Evolutionary conservation across 1,140 invertebrate genomes (phyloP).

Genomic region (Drosophila auraria): DNA sequence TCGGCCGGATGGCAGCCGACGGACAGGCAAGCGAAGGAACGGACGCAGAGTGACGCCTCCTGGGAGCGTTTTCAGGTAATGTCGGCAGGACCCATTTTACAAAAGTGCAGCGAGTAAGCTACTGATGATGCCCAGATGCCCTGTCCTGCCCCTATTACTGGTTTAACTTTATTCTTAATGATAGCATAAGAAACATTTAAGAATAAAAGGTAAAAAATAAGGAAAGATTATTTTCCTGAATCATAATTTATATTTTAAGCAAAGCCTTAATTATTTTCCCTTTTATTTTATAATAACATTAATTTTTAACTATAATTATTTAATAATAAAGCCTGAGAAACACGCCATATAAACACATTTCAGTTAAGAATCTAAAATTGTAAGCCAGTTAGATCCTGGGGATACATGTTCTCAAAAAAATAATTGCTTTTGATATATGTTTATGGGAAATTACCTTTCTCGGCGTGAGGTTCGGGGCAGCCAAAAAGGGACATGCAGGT

Average conservation of each 20-base stretch:
- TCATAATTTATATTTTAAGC: too few relatives aligned
- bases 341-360: too few relatives aligned
- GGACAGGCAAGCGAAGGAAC: constrained; percentile 8
- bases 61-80: constrained; percentile 39
- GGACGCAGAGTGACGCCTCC: constrained; percentile 33
- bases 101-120: constrained; percentile 15
- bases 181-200: background rate
- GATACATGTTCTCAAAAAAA: background rate
- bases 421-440: constrained; percentile 10
- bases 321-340: too few relatives aligned
- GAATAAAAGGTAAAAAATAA: too few relatives aligned
- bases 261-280: too few relatives aligned
- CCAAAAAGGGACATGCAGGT: constrained; percentile 5
- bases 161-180: background rate
- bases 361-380: background rate
- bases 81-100: constrained; percentile 12
- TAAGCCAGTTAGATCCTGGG: background rate
- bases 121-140: constrained; percentile 6
- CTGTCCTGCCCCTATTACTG: background rate
- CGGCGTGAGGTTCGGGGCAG: background rate
- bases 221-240: too few relatives aligned
- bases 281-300: too few relatives aligned
- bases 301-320: too few relatives aligned
- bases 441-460: constrained; percentile 7
- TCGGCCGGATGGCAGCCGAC: constrained; percentile 4